These are phyloP conservation scores for Echinarachnius parma DNA, from an alignment of 53 echinoderm and acorn worm species.

Conservation along the genomic window DNA sequence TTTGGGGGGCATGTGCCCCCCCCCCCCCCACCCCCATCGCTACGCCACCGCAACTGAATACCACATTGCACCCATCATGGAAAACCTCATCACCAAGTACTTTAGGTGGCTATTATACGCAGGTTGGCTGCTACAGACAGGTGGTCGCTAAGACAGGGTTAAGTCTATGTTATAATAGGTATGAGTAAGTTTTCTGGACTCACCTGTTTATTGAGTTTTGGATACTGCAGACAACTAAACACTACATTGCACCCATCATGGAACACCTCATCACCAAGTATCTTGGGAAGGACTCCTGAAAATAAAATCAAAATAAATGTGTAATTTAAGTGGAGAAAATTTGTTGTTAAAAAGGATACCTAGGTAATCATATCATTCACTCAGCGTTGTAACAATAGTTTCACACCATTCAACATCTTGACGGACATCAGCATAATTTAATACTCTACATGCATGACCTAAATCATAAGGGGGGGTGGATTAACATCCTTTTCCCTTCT, in stretches of 20 bases:
- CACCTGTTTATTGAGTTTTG: conserved; percentile 98
- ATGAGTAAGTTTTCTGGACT: no score
- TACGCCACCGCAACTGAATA: not conserved
- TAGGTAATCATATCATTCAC: not conserved
- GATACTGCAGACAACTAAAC: conserved; percentile 94
- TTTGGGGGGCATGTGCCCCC: no score
- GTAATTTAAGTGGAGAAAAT: not conserved
- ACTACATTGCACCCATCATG: conserved; percentile 76
- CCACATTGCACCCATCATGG: conserved; percentile 54
- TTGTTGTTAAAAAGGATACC: not conserved
- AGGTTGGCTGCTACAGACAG: no score
- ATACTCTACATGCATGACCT: no score
- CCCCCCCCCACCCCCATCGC: not conserved
- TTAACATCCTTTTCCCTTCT: no score
- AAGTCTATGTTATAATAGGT: not conserved
- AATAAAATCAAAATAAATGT: not conserved
- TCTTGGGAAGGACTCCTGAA: conserved; percentile 66
- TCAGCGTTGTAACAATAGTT: not conserved
- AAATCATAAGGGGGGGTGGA: no score
- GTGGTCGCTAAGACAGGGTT: no score
- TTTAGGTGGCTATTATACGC: no score
- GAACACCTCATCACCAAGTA: conserved; percentile 90
- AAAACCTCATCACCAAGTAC: conserved; percentile 90
- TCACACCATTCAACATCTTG: no score
- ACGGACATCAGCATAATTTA: no score